phyloP scores from a whole-genome alignment of 2,113 vertebrate genomes.

The Hippolais icterina region DNA sequence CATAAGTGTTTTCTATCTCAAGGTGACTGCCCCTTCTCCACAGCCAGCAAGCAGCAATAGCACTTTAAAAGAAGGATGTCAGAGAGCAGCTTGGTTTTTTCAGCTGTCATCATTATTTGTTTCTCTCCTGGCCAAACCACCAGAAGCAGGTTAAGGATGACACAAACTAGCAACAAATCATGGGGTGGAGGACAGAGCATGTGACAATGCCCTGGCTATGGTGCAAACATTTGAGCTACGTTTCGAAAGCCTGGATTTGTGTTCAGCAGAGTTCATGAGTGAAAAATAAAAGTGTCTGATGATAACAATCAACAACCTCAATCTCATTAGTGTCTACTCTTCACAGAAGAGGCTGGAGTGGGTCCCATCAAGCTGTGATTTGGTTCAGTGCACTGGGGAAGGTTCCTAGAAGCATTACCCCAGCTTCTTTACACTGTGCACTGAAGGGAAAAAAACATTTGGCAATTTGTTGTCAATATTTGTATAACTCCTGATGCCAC shows the following conservation, averaged over 20 bases:
- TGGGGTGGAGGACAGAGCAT: neutral
- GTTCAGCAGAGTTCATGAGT: neutral
- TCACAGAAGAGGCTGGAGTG: conserved; percentile 42
- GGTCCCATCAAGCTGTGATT: conserved; percentile 37
- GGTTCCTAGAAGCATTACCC: conserved; percentile 60
- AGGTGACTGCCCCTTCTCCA: neutral
- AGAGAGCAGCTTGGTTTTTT: conserved; percentile 19
- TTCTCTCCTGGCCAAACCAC: conserved; percentile 23
- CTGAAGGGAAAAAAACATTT: conserved; percentile 48
- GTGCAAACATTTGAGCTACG: conserved; percentile 27
- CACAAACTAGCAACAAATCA: conserved; percentile 37
- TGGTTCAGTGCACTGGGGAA: conserved; percentile 28
- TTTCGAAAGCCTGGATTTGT: conserved; percentile 37
- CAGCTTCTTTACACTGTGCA: conserved; percentile 23
- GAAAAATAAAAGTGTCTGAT: conserved; percentile 26
- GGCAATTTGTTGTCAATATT: conserved; percentile 77
- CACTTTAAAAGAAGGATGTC: neutral
- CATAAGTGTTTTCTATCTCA: neutral
- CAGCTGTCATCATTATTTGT: conserved; percentile 35
- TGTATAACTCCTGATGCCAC: conserved; percentile 69
- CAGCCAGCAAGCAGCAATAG: neutral
- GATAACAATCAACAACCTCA: conserved; percentile 20
- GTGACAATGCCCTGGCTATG: neutral
- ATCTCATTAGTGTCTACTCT: conserved; percentile 11
- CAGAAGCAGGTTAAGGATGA: conserved; percentile 29